Evolutionary conservation across 1,140 invertebrate species (phyloP), one percentile per base, ranked within the genome.

Genomic region (Octopus sinensis): DNA sequence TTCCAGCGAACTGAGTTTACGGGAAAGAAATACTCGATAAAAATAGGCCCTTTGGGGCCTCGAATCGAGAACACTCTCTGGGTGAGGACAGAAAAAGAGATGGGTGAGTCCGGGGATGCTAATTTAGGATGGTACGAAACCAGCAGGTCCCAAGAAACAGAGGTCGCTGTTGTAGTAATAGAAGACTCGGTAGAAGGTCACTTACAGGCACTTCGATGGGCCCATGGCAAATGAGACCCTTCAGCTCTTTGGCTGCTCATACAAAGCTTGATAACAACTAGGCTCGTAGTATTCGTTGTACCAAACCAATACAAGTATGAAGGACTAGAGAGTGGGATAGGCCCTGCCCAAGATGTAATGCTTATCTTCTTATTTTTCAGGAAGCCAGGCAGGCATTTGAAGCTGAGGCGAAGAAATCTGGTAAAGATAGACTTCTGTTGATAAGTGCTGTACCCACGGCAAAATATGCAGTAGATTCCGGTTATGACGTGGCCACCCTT

Each of bases 381-480:
- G 96, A 97, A 92, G 90, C 97, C 54, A 91, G 96, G 9, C 94
- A 96, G 85, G 96, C 97, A 87, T 98, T 97, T 85, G 95, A 97
- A 76, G 92, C 93, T 81, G 96, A 98, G 91, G 93, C 95, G 0
- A 92, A 93, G 68, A 95, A 95, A 90, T 95, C 95, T 9, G 95
- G 95, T 80, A 93, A 95, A 85, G 91, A 94, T 13, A 91, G 95
- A 76, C 92, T 98, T 7, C 90, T 98, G 13, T 91, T 98, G 0
- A 96, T 96, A n/a, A 96, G 97, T 94, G 96, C 96, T n/a, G 95
- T 98, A 30, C 96, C 96, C 0, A 96, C 96, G 43, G 96, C 96
- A 52, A 82, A 97, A 82, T 95, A 97, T 86, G 97, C 96, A 87
- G 95, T 98, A 79, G 95, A 97, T 86, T 96, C 96, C 91, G 96